Evolutionary conservation across 2,113 vertebrate species (phyloP).

Genomic region (Corvus cornix): DNA sequence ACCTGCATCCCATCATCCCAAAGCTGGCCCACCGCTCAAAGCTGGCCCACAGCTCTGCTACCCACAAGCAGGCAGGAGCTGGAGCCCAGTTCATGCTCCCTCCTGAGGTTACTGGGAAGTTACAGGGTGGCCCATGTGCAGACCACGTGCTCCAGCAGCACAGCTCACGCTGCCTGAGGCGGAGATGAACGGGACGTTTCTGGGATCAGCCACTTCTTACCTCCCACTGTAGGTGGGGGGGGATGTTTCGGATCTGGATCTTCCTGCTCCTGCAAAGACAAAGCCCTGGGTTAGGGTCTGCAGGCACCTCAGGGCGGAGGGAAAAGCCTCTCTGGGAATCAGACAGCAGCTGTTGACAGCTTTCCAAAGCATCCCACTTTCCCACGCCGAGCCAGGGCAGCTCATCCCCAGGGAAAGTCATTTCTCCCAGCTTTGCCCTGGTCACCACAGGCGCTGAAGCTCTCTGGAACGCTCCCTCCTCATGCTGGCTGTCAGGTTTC

Average conservation of each 20-base stretch:
- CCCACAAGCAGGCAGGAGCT: neutral
- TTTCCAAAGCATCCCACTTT: fast-evolving
- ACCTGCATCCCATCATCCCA: neutral
- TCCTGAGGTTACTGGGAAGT: neutral
- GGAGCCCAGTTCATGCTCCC: neutral
- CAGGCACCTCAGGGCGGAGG: neutral
- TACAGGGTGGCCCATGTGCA: fast-evolving
- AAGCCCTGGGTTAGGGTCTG: neutral
- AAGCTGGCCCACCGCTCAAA: neutral
- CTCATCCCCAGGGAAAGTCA: neutral
- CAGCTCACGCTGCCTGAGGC: neutral
- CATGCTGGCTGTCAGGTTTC: neutral
- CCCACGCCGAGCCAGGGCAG: fast-evolving
- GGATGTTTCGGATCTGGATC: slow-evolving; percentile 95
- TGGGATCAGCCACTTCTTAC: slow-evolving; percentile 69
- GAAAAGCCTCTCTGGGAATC: neutral
- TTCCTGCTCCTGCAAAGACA: slow-evolving; percentile 88
- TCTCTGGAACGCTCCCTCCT: neutral
- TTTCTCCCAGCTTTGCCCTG: neutral
- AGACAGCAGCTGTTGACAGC: neutral
- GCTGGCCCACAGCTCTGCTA: neutral
- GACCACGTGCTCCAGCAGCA: neutral
- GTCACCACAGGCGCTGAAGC: neutral
- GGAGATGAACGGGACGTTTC: neutral
- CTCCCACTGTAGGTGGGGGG: slow-evolving; percentile 95